Base-by-base conservation (phyloP, 2,113 vertebrate genomes). In the Vidua chalybeata region DNA sequence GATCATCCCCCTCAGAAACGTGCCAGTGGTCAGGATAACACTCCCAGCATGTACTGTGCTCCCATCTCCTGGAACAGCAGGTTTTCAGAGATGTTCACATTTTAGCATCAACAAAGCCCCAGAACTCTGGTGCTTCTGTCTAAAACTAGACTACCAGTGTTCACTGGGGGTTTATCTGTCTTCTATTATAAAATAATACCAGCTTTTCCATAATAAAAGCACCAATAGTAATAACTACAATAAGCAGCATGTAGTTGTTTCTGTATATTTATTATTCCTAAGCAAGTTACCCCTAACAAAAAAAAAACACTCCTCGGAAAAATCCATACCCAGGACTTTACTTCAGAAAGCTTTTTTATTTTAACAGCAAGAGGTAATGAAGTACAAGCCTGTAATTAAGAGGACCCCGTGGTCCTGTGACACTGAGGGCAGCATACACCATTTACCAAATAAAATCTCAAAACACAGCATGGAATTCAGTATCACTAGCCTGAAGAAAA, bases 11-110 rank as follows among this genome's bases (percentile, higher is more conserved):
- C 99, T 98, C 69, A 99, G 97, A 95, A 99, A 99, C 0, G 99
- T 99, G 15, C 99, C 99, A 0, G 99, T 99, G 49, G 99, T 99
- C n/a, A 99, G 97, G 94, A 99, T 39, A 80, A 99, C 98, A 1
- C 98, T 98, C 41, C 96, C 91, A 23, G 98, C 98, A 20, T 23
- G 63, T 18, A 99, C 91, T 4, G 73, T 82, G 85, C 94, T 97
- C 83, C 97, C 98, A 58, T 98, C 97, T 11, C 94, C 99, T 99
- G 87, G 27, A 94, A 94, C 9, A 56, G 43, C 35, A 74, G 66
- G 81, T 71, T 66, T 69, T 51, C 43, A 85, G 51, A 96, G 33
- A 77, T 4, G 2, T 0, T 14, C 6, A 4, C 3, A 13, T 15
- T 69, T 48, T 4, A 55, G 23, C 5, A 24, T 13, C 35, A 39